phyloP scores from a whole-genome alignment of 2,797 vertebrate genomes.

The Cyclopterus lumpus region DNA sequence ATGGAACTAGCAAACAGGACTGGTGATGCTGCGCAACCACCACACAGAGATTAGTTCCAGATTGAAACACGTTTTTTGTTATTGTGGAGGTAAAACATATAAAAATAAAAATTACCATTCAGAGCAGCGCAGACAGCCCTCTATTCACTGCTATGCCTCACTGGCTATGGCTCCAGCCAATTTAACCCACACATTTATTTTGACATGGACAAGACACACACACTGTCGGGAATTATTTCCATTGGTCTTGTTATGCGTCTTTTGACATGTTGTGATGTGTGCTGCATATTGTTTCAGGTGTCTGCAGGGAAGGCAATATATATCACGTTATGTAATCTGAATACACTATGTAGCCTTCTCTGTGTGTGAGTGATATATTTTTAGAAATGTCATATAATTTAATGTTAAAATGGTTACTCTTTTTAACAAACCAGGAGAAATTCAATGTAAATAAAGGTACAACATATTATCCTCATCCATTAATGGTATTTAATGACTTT shows the following conservation, averaged over 20 bases:
- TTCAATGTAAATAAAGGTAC: background rate
- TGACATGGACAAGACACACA: slow-evolving; percentile 76
- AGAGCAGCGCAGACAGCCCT: slow-evolving; percentile 47
- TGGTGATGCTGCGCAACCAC: slow-evolving; percentile 29
- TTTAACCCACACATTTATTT: slow-evolving; percentile 76
- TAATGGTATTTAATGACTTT: background rate
- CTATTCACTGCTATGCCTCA: slow-evolving; percentile 69
- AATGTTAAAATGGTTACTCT: background rate
- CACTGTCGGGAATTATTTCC: slow-evolving; percentile 67
- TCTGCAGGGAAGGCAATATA: slow-evolving; percentile 6
- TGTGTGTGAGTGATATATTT: background rate
- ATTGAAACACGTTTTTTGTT: slow-evolving; percentile 22
- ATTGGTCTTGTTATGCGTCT: slow-evolving; percentile 54
- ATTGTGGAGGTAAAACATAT: slow-evolving; percentile 9
- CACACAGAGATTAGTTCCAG: slow-evolving; percentile 36
- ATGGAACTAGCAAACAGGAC: slow-evolving; percentile 44
- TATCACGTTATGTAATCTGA: background rate
- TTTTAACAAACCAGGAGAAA: background rate
- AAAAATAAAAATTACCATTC: slow-evolving; percentile 42
- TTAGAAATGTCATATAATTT: background rate
- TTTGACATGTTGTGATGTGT: slow-evolving; percentile 43
- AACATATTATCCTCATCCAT: background rate
- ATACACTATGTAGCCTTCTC: background rate
- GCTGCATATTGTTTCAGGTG: slow-evolving; percentile 30
- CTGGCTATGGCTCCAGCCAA: slow-evolving; percentile 69